phyloP scores from a whole-genome alignment of 2,113 vertebrate genomes.

The Elephas maximus region DNA sequence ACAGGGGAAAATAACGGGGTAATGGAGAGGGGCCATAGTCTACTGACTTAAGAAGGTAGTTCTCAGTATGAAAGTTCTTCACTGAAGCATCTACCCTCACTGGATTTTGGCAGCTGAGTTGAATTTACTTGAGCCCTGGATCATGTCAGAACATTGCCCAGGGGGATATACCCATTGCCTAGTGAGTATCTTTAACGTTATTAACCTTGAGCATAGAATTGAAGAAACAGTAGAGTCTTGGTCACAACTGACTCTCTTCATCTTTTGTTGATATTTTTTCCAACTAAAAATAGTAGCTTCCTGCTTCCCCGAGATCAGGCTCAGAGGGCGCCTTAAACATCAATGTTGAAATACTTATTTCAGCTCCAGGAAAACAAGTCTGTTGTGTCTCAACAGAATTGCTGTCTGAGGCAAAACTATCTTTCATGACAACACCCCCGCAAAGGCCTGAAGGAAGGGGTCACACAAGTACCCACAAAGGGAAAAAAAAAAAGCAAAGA shows the following conservation, averaged over 20 bases:
- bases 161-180: neutral
- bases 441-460: slow-evolving; percentile 40
- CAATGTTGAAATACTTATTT: slow-evolving; percentile 70
- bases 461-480: slow-evolving; percentile 62
- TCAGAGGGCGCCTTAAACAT: neutral
- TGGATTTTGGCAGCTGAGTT: neutral
- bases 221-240: slow-evolving; percentile 15
- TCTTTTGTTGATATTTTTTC: slow-evolving; percentile 57
- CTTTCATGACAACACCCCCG: slow-evolving; percentile 35
- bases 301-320: slow-evolving; percentile 54
- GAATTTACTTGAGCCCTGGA: neutral
- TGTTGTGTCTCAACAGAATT: slow-evolving; percentile 70
- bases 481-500: neutral
- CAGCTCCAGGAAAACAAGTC: slow-evolving; percentile 58
- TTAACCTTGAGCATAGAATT: slow-evolving; percentile 53
- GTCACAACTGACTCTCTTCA: slow-evolving; percentile 31
- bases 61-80: neutral
- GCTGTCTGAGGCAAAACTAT: slow-evolving; percentile 1
- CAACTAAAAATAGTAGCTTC: slow-evolving; percentile 74
- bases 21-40: accelerated
- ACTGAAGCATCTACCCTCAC: neutral
- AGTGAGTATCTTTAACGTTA: slow-evolving; percentile 44
- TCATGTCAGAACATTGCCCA: neutral
- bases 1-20: too few relatives aligned
- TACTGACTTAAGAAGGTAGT: too few relatives aligned